Percentiles rank a stretch among this genome's conserved stretches.
phyloP scores from a whole-genome alignment of 2,888 invertebrate genomes.

The Ernsta delagoae region DNA sequence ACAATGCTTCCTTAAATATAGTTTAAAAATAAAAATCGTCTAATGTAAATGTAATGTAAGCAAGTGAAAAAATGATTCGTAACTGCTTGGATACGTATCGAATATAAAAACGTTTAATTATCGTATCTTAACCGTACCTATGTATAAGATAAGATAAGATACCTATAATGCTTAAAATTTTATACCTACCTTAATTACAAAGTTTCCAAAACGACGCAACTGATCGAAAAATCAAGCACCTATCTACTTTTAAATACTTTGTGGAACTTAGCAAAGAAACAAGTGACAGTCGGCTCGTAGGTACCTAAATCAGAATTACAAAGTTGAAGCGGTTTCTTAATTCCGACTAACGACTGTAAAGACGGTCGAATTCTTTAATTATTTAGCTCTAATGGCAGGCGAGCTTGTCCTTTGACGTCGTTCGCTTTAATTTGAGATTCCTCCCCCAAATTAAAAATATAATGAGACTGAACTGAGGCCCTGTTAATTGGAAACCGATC shows the following conservation, averaged over 20 bases:
- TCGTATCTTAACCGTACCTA: too few species aligned
- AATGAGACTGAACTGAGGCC: constrained; percentile 79
- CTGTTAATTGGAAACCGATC: constrained; percentile 85
- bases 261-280: neutral
- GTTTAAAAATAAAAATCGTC: too few species aligned
- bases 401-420: constrained; percentile 82
- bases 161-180: too few species aligned
- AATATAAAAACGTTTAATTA: too few species aligned
- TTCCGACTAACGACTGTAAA: constrained; percentile 75
- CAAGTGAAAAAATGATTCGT: too few species aligned
- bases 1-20: too few species aligned
- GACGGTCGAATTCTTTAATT: constrained; percentile 83
- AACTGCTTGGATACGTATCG: too few species aligned
- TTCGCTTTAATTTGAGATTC: constrained; percentile 81
- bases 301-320: constrained; percentile 72
- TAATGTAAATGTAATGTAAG: too few species aligned
- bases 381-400: constrained; percentile 82
- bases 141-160: too few species aligned
- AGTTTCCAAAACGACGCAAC: neutral
- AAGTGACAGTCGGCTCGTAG: constrained; percentile 28
- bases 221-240: neutral
- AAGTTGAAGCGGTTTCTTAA: constrained; percentile 75
- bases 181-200: neutral
- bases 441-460: constrained; percentile 85
- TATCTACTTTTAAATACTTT: constrained; percentile 8